These are phyloP conservation scores for Drosophila picticornis DNA, from an alignment of 2,888 invertebrate species.

Conservation along the genomic window DNA sequence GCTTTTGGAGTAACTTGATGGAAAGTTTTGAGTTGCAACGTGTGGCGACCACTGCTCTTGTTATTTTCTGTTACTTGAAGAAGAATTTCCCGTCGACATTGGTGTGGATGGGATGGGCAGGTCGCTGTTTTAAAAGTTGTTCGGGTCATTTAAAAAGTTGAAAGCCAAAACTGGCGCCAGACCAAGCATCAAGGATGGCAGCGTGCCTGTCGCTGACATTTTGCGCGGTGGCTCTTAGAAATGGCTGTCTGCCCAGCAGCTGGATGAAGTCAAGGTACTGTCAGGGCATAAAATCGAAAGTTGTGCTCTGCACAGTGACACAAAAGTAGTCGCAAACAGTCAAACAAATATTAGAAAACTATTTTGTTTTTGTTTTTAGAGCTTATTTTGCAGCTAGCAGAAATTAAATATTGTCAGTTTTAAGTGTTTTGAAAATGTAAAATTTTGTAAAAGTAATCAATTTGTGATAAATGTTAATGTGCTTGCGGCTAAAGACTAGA, in stretches of 20 bases:
- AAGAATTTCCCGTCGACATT: constrained; percentile 1
- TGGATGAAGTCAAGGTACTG: constrained; percentile 40
- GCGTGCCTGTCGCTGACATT: constrained; percentile 56
- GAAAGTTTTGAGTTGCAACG: constrained; percentile 63
- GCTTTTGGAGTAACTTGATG: constrained; percentile 35
- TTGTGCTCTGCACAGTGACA: constrained; percentile 28
- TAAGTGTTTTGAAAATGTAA: too few relatives aligned
- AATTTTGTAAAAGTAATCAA: too few relatives aligned
- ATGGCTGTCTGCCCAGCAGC: constrained; percentile 50
- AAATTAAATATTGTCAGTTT: background rate
- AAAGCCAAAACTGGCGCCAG: constrained; percentile 59
- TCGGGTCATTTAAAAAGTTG: constrained; percentile 77
- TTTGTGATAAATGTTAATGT: background rate
- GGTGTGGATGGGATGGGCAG: background rate
- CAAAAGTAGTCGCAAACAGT: background rate
- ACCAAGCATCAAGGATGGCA: constrained; percentile 52
- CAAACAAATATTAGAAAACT: background rate
- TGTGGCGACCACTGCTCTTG: constrained; percentile 16
- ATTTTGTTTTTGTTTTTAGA: background rate
- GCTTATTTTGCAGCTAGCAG: background rate
- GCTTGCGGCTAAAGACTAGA: fast-evolving
- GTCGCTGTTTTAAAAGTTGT: constrained; percentile 60
- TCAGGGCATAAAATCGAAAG: constrained; percentile 37
- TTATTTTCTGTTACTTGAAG: background rate
- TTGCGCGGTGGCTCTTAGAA: constrained; percentile 37